These are phyloP conservation scores for Fulmarus glacialis DNA, from an alignment of 2,113 vertebrate species.

Conservation along the genomic window DNA sequence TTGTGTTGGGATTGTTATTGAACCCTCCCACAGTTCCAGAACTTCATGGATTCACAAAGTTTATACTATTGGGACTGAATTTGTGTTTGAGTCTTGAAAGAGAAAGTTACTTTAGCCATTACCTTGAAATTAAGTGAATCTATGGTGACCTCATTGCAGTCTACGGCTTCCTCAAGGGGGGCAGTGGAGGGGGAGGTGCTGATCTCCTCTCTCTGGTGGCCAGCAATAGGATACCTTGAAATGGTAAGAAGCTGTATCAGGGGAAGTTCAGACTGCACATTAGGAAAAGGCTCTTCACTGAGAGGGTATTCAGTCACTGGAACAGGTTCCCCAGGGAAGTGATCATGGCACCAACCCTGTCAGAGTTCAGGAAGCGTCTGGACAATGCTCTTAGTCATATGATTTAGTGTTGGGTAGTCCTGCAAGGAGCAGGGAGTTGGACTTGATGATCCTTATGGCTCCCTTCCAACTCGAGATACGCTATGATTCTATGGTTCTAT, in stretches of 20 bases:
- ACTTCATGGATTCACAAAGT: background rate
- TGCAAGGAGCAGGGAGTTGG: background rate
- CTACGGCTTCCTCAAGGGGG: background rate
- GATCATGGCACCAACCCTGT: background rate
- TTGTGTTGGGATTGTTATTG: background rate
- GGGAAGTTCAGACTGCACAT: background rate
- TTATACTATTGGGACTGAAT: background rate
- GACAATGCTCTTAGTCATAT: no score
- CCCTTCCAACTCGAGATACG: background rate
- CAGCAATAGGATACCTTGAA: background rate
- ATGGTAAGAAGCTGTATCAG: background rate
- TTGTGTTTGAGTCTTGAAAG: background rate
- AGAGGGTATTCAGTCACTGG: background rate
- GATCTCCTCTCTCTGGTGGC: background rate
- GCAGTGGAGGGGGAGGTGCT: background rate
- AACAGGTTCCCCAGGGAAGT: background rate
- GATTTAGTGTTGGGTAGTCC: no score
- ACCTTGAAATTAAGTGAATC: background rate
- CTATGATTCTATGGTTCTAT: background rate
- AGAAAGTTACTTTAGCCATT: background rate
- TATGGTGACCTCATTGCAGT: background rate
- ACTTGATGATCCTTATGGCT: background rate
- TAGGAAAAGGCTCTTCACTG: background rate
- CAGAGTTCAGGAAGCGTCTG: background rate
- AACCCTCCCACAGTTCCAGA: background rate